A percentile compares a stretch with the other conserved stretches of the same genome.
Evolutionary conservation across 2,113 vertebrate species (phyloP).

Genomic region (Carettochelys insculpta): DNA sequence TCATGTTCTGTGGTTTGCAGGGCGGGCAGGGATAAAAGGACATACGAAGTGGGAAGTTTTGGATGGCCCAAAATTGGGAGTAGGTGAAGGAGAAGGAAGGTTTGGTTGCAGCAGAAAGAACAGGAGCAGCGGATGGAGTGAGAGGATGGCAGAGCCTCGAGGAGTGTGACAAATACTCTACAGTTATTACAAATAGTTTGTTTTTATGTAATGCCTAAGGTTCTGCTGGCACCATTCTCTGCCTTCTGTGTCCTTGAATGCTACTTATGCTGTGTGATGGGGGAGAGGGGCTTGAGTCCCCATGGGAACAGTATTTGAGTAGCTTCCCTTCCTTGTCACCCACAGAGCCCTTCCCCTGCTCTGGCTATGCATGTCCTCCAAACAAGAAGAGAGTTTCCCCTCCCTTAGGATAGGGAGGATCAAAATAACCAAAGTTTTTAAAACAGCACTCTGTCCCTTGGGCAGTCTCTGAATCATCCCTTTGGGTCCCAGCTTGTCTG

Average conservation of each 20-base stretch:
- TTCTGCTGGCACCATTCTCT: not conserved
- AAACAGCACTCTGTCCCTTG: not conserved
- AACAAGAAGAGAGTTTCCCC: not conserved
- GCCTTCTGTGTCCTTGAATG: fast-evolving
- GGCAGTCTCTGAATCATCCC: not conserved
- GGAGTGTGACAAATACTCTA: constrained; percentile 2
- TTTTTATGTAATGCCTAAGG: not conserved
- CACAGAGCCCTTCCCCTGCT: not conserved
- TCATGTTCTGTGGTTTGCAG: not conserved
- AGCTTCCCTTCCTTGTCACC: not conserved
- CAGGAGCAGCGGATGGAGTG: constrained; percentile 12
- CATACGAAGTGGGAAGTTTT: not conserved
- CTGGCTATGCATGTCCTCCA: not conserved
- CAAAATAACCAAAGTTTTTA: not conserved
- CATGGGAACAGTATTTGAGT: not conserved
- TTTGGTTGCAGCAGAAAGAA: constrained; percentile 22
- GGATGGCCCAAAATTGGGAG: not conserved
- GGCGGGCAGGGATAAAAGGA: not conserved
- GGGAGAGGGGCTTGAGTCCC: not conserved
- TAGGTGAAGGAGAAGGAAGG: not conserved
- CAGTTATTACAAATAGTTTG: not conserved
- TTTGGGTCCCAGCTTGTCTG: not conserved
- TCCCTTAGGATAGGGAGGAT: not conserved
- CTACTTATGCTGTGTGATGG: not conserved
- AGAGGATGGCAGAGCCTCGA: constrained; percentile 2